Evolutionary conservation across 2,888 invertebrate genomes (phyloP).

Genomic region (Lochmaea capreae): DNA sequence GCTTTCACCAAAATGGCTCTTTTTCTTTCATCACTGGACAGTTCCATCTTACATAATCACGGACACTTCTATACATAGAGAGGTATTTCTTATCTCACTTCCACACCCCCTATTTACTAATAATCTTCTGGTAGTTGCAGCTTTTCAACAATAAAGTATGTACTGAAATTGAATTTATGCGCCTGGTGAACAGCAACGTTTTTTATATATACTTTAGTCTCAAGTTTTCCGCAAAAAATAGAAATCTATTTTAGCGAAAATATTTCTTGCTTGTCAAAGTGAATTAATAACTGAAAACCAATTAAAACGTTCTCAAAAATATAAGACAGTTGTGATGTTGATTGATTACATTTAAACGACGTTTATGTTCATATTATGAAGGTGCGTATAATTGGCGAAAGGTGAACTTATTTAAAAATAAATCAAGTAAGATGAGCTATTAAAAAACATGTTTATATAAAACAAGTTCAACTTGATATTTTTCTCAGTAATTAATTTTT

Average conservation of each 20-base stretch:
- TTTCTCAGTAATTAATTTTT: too few relatives aligned
- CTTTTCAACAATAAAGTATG: too few relatives aligned
- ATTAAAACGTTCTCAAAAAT: constrained; percentile 9
- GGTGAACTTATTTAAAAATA: neutral
- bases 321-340: constrained; percentile 16
- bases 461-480: too few relatives aligned
- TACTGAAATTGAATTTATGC: too few relatives aligned
- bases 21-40: too few relatives aligned
- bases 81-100: too few relatives aligned
- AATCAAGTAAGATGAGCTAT: neutral
- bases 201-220: neutral
- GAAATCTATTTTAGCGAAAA: neutral
- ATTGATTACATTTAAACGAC: constrained; percentile 10
- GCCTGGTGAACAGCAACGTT: too few relatives aligned
- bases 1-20: too few relatives aligned
- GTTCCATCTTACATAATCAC: too few relatives aligned
- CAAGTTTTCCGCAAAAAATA: neutral
- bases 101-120: too few relatives aligned
- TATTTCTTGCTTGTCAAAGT: constrained; percentile 7
- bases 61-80: too few relatives aligned
- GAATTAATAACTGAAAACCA: constrained; percentile 1
- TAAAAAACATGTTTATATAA: neutral
- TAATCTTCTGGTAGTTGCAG: too few relatives aligned
- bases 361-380: neutral
- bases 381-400: neutral